Evolutionary conservation across 2,888 invertebrate species (phyloP).

Genomic region (Sarcophaga rosellei): DNA sequence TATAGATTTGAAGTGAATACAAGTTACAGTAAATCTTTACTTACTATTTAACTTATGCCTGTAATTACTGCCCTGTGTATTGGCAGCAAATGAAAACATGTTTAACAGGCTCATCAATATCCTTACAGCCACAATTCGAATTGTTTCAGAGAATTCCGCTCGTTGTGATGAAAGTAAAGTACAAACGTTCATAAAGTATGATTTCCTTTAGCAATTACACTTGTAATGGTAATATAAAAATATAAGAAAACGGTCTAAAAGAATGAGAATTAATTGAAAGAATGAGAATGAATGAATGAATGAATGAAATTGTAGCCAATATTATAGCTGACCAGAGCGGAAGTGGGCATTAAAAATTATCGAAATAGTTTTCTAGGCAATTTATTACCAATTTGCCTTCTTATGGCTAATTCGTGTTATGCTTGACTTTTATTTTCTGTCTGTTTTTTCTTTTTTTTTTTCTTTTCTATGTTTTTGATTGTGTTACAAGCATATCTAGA

Average conservation of each 20-base stretch:
- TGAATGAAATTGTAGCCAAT: neutral
- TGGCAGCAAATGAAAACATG: neutral
- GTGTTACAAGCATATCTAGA: neutral
- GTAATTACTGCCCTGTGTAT: neutral
- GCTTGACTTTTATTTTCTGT: conserved; percentile 35
- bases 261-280: neutral
- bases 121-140: neutral
- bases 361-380: conserved; percentile 65
- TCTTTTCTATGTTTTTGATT: neutral
- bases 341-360: conserved; percentile 57
- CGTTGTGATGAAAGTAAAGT: neutral
- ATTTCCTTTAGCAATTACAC: conserved; percentile 25
- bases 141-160: neutral
- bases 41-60: neutral
- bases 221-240: conserved; percentile 9
- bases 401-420: conserved; percentile 76
- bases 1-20: neutral
- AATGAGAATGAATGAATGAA: neutral
- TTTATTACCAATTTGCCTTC: conserved; percentile 75
- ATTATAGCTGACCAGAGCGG: conserved; percentile 31
- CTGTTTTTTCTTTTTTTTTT: too few relatives aligned
- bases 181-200: conserved; percentile 16
- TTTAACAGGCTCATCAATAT: conserved; percentile 18
- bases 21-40: too few relatives aligned
- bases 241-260: neutral